phyloP scores from a whole-genome alignment of 2,113 vertebrate genomes.

The Phyllostomus hastatus region DNA sequence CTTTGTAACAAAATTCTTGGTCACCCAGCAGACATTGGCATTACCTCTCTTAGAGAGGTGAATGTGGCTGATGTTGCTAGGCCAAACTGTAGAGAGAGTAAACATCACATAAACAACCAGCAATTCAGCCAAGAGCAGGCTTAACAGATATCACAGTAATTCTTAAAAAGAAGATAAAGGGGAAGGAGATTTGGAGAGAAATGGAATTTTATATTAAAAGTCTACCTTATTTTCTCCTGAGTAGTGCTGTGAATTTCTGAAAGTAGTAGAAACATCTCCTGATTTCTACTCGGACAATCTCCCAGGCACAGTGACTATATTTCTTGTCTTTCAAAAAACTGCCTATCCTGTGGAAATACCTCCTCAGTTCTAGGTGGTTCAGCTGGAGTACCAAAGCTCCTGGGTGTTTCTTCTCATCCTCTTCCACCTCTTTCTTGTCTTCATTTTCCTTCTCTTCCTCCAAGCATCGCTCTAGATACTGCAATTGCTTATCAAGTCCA shows the following conservation, averaged over 20 bases:
- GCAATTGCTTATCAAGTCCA: slow-evolving; percentile 59
- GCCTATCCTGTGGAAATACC: slow-evolving; percentile 75
- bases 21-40: not conserved
- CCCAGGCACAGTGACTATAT: slow-evolving; percentile 75
- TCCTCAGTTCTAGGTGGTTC: slow-evolving; percentile 46
- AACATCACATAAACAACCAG: not conserved
- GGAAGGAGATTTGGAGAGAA: not conserved
- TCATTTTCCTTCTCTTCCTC: slow-evolving; percentile 37
- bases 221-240: slow-evolving; percentile 56
- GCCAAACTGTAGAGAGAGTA: not conserved
- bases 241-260: not conserved
- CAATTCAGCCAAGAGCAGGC: not conserved
- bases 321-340: slow-evolving; percentile 72
- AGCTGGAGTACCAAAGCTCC: not conserved
- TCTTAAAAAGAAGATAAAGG: not conserved
- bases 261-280: slow-evolving; percentile 58
- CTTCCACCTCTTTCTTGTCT: not conserved
- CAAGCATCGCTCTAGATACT: slow-evolving; percentile 58
- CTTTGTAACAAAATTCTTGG: not conserved
- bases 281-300: slow-evolving; percentile 68
- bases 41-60: not conserved
- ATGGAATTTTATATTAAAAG: slow-evolving; percentile 1
- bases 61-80: not conserved
- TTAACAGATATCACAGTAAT: not conserved
- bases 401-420: not conserved